Conservation (phyloP, 2,888 invertebrate species). For the Spilosoma lubricipeda region DNA sequence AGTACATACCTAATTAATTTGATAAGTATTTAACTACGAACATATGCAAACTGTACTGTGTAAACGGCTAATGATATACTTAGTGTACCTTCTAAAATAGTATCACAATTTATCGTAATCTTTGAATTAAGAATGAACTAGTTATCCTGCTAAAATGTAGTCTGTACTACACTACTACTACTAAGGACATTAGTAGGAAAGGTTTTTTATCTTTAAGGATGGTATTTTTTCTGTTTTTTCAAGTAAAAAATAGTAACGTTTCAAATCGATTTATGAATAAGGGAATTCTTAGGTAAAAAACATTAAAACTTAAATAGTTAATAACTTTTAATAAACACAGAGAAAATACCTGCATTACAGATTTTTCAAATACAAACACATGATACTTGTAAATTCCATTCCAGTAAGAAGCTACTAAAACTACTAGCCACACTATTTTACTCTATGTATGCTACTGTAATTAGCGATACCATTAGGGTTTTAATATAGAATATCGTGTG, state of each 20-base stretch:
- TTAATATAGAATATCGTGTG: constrained; percentile 7
- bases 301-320: background rate
- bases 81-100: background rate
- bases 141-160: too few species aligned
- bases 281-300: background rate
- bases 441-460: too few species aligned
- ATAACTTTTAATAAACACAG: background rate
- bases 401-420: background rate
- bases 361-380: background rate
- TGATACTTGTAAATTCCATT: background rate
- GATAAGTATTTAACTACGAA: background rate
- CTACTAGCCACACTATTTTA: background rate
- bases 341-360: background rate
- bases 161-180: too few species aligned
- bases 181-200: too few species aligned
- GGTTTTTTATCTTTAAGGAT: too few species aligned
- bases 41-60: background rate
- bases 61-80: background rate
- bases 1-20: background rate
- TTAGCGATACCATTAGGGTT: background rate
- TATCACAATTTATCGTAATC: too few species aligned
- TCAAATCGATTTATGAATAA: background rate
- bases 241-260: background rate
- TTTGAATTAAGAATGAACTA: too few species aligned
- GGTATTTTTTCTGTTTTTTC: too few species aligned